Percentiles rank a stretch among this genome's conserved stretches.
Evolutionary conservation across 2,888 invertebrate species (phyloP).

Genomic region (Parnassius apollo): DNA sequence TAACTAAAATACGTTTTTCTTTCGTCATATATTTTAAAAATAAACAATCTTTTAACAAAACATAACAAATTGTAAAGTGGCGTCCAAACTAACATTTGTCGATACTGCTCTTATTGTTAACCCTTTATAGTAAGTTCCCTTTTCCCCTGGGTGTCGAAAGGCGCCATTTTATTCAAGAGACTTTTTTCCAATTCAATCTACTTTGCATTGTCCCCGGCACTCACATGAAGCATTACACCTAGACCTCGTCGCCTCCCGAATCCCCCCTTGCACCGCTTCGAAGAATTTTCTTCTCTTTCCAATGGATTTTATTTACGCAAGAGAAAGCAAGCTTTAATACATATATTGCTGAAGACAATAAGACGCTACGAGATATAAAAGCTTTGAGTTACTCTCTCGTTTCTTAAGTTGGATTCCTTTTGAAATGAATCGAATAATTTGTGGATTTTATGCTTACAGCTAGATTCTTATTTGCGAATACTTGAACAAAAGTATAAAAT

Average conservation of each 20-base stretch:
- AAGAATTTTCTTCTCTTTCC: conserved; percentile 63
- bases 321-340: conserved; percentile 79
- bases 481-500: conserved; percentile 57
- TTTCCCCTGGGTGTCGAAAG: conserved; percentile 67
- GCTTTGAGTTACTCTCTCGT: conserved; percentile 78
- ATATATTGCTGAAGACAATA: conserved; percentile 79
- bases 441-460: conserved; percentile 69
- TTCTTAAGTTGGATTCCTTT: conserved; percentile 77
- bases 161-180: conserved; percentile 67
- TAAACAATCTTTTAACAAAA: no score
- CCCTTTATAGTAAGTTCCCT: conserved; percentile 61
- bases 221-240: conserved; percentile 80
- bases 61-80: no score
- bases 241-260: conserved; percentile 45
- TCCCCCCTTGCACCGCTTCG: conserved; percentile 62
- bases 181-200: conserved; percentile 81
- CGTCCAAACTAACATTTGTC: conserved; percentile 43
- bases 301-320: conserved; percentile 80
- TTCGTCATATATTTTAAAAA: no score
- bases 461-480: conserved; percentile 63
- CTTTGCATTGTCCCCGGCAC: conserved; percentile 76
- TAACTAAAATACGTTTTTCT: no score
- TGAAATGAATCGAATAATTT: conserved; percentile 81
- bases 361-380: conserved; percentile 78
- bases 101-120: conserved; percentile 68